A percentile compares a stretch with the other conserved stretches of the same genome.
These are phyloP conservation scores for Ivindomyrus marchei DNA, from an alignment of 2,113 vertebrate species.

Conservation along the genomic window DNA sequence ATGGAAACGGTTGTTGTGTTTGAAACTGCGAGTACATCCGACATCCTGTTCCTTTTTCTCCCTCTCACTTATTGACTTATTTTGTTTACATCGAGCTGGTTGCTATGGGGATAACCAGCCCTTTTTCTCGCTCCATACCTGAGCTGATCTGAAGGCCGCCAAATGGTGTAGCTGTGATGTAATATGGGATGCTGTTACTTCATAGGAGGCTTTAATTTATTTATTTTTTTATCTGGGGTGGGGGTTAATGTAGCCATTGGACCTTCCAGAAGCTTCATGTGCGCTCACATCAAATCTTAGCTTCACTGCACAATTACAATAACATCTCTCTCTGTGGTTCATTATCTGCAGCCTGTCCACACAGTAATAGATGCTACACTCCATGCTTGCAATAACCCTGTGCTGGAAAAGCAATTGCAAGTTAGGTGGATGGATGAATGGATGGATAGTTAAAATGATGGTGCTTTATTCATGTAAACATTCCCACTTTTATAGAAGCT, in stretches of 20 bases:
- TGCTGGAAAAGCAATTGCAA: background rate
- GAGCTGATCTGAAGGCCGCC: background rate
- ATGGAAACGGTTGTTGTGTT: constrained; percentile 43
- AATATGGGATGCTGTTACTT: background rate
- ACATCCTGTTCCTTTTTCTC: background rate
- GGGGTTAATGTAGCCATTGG: background rate
- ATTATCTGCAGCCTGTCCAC: background rate
- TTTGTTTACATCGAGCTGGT: constrained; percentile 8
- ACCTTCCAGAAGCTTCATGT: background rate
- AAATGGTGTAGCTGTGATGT: background rate
- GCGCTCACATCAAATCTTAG: background rate
- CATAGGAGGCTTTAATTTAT: background rate
- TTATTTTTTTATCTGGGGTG: background rate
- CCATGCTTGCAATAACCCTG: background rate
- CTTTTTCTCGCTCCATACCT: background rate
- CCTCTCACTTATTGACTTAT: background rate
- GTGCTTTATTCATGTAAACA: background rate
- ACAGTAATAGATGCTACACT: background rate
- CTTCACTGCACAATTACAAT: background rate
- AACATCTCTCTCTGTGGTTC: background rate
- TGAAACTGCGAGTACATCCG: constrained; percentile 8
- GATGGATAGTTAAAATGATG: background rate
- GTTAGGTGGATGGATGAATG: background rate
- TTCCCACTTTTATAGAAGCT: background rate
- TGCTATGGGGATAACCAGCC: background rate